Conservation (phyloP, 1,140 invertebrate genomes). For the Vanessa tameamea region DNA sequence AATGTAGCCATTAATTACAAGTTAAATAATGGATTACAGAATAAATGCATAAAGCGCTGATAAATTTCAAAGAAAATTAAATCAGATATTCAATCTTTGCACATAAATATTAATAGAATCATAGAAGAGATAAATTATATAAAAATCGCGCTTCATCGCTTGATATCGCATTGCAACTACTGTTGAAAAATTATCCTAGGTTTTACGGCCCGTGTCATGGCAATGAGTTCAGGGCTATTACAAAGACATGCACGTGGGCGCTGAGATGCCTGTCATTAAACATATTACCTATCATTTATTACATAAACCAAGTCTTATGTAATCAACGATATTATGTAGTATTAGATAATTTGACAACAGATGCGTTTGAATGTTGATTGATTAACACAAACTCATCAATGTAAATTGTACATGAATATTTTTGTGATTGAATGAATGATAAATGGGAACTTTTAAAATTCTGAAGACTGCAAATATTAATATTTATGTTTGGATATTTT, state of each 20-base stretch:
- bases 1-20: too few species aligned
- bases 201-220: slow-evolving; percentile 16
- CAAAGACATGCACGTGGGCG: slow-evolving; percentile 10
- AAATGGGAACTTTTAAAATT: background rate
- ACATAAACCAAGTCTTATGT: slow-evolving; percentile 21
- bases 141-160: background rate
- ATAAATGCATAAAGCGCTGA: too few species aligned
- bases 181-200: background rate
- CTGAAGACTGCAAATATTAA: too few species aligned
- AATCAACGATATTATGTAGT: slow-evolving; percentile 20
- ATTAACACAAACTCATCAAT: slow-evolving; percentile 10
- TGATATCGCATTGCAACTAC: background rate
- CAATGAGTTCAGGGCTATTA: slow-evolving; percentile 28
- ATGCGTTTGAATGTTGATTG: slow-evolving; percentile 16
- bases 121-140: background rate
- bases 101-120: too few species aligned
- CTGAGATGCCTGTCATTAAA: slow-evolving; percentile 23
- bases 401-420: background rate
- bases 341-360: slow-evolving; percentile 11
- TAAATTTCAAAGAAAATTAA: too few species aligned
- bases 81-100: too few species aligned
- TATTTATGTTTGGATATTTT: too few species aligned
- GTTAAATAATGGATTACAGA: too few species aligned
- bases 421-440: background rate
- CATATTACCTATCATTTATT: slow-evolving; percentile 23